Evolutionary conservation across 2,113 vertebrate genomes (phyloP).

Genomic region (Heterochromis multidens): DNA sequence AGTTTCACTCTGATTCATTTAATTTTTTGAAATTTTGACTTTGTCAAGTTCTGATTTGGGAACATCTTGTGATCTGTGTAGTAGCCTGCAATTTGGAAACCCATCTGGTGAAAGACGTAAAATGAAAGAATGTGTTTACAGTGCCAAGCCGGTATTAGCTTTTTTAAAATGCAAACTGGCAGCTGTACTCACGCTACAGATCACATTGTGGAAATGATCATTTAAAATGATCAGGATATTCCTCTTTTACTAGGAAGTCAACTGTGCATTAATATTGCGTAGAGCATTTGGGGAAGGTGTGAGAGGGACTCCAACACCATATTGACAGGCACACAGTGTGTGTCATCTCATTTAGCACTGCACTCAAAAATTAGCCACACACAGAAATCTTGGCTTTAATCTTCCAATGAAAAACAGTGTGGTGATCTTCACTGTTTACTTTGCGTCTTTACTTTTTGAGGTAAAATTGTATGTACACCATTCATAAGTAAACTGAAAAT

Average conservation of each 20-base stretch:
- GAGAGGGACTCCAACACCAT: background rate
- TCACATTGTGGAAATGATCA: background rate
- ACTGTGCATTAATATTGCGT: background rate
- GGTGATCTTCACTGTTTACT: background rate
- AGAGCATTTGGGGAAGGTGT: background rate
- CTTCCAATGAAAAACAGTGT: background rate
- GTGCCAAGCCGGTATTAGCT: background rate
- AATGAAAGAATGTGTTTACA: background rate
- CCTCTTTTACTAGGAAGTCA: background rate
- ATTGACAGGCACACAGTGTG: background rate
- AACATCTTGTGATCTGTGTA: background rate
- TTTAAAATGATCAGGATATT: background rate
- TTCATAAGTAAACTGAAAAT: background rate
- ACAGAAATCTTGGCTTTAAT: constrained; percentile 8
- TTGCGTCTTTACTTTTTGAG: constrained; percentile 1
- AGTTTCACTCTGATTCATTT: background rate
- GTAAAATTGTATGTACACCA: constrained; percentile 6
- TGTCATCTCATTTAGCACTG: background rate
- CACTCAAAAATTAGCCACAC: constrained; percentile 9
- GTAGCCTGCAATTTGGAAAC: background rate
- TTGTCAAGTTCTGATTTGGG: background rate
- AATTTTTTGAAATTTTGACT: background rate
- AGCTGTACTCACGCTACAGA: background rate
- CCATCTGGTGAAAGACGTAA: background rate
- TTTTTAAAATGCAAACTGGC: background rate